These are phyloP conservation scores for Cancer borealis DNA, from an alignment of 2,888 invertebrate genomes.

Conservation along the genomic window DNA sequence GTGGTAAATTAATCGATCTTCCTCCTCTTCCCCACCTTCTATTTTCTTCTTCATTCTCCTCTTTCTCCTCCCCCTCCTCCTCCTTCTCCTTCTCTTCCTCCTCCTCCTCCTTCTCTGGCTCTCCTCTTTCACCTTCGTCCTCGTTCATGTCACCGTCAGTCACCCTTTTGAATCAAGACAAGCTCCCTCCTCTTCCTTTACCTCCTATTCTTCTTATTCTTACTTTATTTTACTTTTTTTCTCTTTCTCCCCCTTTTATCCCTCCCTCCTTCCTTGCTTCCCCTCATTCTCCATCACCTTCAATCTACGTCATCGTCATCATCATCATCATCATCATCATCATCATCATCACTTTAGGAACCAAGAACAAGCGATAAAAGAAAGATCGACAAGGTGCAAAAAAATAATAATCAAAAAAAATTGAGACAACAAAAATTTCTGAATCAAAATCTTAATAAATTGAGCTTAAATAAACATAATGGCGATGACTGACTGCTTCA, in stretches of 20 bases:
- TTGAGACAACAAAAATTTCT: not conserved
- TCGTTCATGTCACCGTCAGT: not conserved
- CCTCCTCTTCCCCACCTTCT: not conserved
- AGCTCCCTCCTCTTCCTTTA: not conserved
- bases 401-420: not conserved
- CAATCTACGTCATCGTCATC: not conserved
- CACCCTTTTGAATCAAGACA: not conserved
- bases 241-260: not conserved
- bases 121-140: not conserved
- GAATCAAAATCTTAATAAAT: not conserved
- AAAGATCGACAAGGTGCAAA: not conserved
- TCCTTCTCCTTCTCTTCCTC: not conserved
- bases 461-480: not conserved
- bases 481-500: not conserved
- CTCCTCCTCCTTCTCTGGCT: not conserved
- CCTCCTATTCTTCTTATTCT: not conserved
- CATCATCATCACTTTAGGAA: not conserved
- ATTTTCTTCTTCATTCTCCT: not conserved
- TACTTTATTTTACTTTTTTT: not conserved
- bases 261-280: not conserved
- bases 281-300: not conserved
- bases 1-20: slow-evolving; percentile 25
- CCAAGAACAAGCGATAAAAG: not conserved
- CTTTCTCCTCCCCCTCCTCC: not conserved
- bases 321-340: not conserved